Conservation (phyloP, 2,113 vertebrate species). For the Gavia stellata region DNA sequence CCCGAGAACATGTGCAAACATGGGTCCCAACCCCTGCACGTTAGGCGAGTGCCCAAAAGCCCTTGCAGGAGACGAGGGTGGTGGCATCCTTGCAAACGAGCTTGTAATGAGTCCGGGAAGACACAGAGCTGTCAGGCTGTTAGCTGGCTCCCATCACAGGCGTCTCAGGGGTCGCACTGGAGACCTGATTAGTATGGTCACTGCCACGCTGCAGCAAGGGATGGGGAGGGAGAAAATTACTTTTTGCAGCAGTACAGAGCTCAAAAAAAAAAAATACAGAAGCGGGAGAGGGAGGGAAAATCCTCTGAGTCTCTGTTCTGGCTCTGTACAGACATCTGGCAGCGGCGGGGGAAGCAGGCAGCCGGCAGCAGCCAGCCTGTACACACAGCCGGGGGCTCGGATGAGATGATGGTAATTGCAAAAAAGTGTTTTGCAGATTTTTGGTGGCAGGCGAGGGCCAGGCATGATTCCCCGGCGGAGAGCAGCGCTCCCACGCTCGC, state of each 20-base stretch:
- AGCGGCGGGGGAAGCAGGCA: not conserved
- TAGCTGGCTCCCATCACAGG: not conserved
- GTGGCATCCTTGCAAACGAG: not conserved
- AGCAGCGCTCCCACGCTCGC: not conserved
- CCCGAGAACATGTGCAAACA: not conserved
- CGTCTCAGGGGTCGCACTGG: rapidly evolving
- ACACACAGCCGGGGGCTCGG: not conserved
- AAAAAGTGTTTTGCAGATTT: not conserved
- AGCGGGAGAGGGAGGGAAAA: not conserved
- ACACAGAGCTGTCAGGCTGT: not conserved
- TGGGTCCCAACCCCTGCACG: rapidly evolving
- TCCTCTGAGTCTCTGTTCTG: not conserved
- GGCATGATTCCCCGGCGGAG: rapidly evolving
- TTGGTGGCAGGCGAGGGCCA: not conserved
- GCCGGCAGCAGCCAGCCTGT: not conserved
- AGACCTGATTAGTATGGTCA: not conserved
- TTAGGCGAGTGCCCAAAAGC: not conserved
- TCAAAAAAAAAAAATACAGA: not conserved
- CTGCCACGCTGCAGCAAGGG: not conserved
- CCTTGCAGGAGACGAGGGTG: not conserved
- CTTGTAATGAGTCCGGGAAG: not conserved
- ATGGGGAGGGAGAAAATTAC: not conserved
- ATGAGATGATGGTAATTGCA: not conserved
- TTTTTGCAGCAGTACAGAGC: not conserved
- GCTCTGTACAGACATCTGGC: not conserved